These are phyloP conservation scores for Cyprinodon variegatus DNA, from an alignment of 2,113 vertebrate genomes.

Conservation along the genomic window DNA sequence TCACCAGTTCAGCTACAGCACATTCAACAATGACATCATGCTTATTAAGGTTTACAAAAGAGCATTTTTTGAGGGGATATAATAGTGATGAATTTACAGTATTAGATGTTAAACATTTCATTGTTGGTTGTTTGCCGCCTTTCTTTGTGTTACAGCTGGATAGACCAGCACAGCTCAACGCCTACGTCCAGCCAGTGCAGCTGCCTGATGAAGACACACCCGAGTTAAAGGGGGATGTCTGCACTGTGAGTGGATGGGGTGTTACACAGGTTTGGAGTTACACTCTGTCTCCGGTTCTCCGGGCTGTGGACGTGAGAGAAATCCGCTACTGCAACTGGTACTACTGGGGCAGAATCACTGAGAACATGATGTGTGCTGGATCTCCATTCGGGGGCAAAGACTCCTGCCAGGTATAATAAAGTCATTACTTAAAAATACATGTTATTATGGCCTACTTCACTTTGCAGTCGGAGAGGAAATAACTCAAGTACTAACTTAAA, in stretches of 20 bases:
- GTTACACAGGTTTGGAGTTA: conserved; percentile 66
- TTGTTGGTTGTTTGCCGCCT: background rate
- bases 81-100: too few species aligned
- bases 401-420: conserved; percentile 78
- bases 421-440: background rate
- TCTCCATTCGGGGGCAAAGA: conserved; percentile 76
- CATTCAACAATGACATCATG: conserved; percentile 79
- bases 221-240: background rate
- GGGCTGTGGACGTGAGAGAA: conserved; percentile 70
- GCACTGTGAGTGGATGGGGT: conserved; percentile 82
- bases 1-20: conserved; percentile 53
- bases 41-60: conserved; percentile 70
- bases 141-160: conserved; percentile 68
- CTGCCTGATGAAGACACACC: conserved; percentile 27
- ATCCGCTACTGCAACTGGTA: conserved; percentile 54
- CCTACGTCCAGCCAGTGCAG: conserved; percentile 55
- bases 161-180: conserved; percentile 64
- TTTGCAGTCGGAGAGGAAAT: too few species aligned
- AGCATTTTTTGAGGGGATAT: background rate
- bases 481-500: too few species aligned
- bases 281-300: conserved; percentile 71
- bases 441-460: background rate
- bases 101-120: background rate
- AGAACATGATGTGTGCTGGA: conserved; percentile 81
- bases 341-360: conserved; percentile 66